Conservation (phyloP, 2,888 invertebrate genomes). For the Homarus gammarus region DNA sequence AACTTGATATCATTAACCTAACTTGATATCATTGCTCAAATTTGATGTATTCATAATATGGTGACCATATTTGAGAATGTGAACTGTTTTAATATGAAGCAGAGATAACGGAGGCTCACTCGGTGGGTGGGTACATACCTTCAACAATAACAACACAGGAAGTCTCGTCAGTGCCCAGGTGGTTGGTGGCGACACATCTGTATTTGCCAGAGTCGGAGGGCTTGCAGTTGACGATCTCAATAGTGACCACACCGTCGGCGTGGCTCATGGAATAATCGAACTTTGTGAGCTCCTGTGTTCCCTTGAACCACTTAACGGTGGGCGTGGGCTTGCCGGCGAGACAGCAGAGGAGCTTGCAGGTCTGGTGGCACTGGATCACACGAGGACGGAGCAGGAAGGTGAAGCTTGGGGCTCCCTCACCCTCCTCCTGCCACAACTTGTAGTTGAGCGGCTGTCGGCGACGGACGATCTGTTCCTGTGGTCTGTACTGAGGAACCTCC, state of each 20-base stretch:
- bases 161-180: constrained; percentile 96
- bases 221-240: constrained; percentile 97
- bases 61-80: not conserved
- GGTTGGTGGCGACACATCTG: constrained; percentile 94
- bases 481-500: constrained; percentile 85
- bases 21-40: not conserved
- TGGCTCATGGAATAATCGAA: constrained; percentile 94
- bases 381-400: constrained; percentile 99
- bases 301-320: constrained; percentile 88
- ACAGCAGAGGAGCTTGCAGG: constrained; percentile 98
- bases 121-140: constrained; percentile 83
- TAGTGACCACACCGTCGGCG: constrained; percentile 96
- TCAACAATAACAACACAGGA: constrained; percentile 97
- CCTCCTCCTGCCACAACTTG: constrained; percentile 94
- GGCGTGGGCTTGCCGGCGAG: constrained; percentile 96
- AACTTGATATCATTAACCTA: not conserved
- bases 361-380: constrained; percentile 96
- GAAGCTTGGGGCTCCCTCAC: constrained; percentile 96
- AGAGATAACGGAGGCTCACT: not conserved
- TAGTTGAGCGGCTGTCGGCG: constrained; percentile 90
- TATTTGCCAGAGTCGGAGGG: constrained; percentile 98
- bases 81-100: not conserved
- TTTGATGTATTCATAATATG: not conserved
- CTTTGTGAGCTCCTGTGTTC: constrained; percentile 92
- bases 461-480: constrained; percentile 86